phyloP scores from a whole-genome alignment of 1,140 invertebrate species.

The Ectropis grisescens region DNA sequence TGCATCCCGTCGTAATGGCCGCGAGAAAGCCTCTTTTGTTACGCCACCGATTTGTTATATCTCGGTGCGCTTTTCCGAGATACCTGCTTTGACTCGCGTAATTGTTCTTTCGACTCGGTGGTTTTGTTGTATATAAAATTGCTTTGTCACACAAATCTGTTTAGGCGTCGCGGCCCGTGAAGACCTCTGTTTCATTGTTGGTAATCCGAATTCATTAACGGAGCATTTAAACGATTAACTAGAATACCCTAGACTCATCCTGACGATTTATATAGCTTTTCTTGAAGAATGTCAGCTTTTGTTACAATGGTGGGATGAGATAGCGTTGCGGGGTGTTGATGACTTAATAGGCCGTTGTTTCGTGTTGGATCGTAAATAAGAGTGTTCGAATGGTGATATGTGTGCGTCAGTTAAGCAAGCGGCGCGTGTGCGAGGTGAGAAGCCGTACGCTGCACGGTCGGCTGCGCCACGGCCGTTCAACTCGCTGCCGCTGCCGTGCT shows the following conservation, averaged over 20 bases:
- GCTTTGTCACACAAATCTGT: conserved; percentile 63
- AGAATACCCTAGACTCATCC: conserved; percentile 18
- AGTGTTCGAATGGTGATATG: no score
- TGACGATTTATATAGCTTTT: conserved; percentile 3
- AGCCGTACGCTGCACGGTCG: conserved; percentile 43
- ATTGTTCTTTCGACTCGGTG: conserved; percentile 63
- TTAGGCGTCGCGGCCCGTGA: conserved; percentile 32
- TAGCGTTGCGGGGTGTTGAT: no score
- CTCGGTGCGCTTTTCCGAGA: conserved; percentile 49
- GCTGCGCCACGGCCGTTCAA: conserved; percentile 54
- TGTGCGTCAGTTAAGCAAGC: conserved; percentile 3
- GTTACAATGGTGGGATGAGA: no score
- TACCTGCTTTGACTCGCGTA: conserved; percentile 61
- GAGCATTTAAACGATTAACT: conserved; percentile 14
- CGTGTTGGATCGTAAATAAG: no score
- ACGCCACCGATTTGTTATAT: conserved; percentile 61
- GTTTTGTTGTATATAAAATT: conserved; percentile 58
- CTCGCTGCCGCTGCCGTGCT: conserved; percentile 39
- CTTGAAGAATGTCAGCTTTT: no score
- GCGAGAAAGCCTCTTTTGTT: conserved; percentile 67
- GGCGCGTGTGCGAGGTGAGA: conserved; percentile 23
- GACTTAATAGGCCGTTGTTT: no score
- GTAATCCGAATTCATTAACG: conserved; percentile 35
- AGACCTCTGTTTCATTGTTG: conserved; percentile 37
- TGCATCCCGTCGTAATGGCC: conserved; percentile 57